Conservation (phyloP, 2,113 vertebrate species). For the Saimiri boliviensis region DNA sequence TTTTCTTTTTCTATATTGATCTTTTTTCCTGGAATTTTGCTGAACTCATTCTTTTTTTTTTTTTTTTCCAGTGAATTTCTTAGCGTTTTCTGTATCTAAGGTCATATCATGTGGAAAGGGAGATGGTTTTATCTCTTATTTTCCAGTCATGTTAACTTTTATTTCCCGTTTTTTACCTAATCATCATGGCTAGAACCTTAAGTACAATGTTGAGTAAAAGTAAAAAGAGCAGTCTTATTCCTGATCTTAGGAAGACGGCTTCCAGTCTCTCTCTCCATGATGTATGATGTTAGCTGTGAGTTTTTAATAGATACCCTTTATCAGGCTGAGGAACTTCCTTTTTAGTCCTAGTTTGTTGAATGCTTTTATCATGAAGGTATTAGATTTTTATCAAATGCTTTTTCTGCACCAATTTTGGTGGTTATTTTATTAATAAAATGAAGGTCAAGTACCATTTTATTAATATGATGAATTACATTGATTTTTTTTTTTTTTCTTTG, state of each 20-base stretch:
- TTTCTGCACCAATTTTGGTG: neutral
- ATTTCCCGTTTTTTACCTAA: neutral
- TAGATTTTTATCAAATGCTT: conserved; percentile 15
- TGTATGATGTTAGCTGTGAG: neutral
- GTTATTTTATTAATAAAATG: conserved; percentile 14
- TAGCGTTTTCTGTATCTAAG: too few relatives aligned
- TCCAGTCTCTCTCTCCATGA: neutral
- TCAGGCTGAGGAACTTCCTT: neutral
- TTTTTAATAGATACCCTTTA: neutral
- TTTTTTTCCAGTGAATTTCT: too few relatives aligned
- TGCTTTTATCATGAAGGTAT: neutral
- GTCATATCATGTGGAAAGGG: too few relatives aligned
- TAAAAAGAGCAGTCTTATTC: neutral
- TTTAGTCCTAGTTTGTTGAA: neutral
- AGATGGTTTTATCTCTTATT: neutral
- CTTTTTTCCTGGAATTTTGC: conserved; percentile 1
- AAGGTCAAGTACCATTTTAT: neutral
- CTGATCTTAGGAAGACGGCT: neutral
- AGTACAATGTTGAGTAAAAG: conserved; percentile 5
- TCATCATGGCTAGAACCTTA: neutral
- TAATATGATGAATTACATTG: neutral
- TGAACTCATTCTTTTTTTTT: too few relatives aligned
- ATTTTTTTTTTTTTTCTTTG: neutral
- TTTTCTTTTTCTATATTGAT: neutral
- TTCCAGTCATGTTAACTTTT: neutral